phyloP scores from a whole-genome alignment of 2,113 vertebrate species.

The Zingel zingel region DNA sequence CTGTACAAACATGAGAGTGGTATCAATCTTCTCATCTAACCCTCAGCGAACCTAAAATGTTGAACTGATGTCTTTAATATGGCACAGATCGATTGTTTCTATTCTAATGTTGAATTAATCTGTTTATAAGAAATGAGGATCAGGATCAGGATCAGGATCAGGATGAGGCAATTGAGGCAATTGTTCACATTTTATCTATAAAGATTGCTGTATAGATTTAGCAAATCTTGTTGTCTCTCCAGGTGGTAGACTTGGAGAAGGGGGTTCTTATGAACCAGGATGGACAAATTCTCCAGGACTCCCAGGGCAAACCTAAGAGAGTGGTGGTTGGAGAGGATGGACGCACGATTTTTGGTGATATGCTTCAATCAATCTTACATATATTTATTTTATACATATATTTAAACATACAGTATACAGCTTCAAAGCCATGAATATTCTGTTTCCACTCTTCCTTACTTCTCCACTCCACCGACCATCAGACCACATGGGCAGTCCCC shows the following conservation, averaged over 20 bases:
- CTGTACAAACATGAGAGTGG: too few relatives aligned
- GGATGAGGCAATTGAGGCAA: too few relatives aligned
- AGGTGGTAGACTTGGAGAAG: conserved; percentile 94
- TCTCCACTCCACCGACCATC: conserved; percentile 9
- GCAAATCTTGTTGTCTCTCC: neutral
- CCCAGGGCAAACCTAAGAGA: conserved; percentile 91
- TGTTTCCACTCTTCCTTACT: conserved; percentile 28
- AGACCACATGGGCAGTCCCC: conserved; percentile 93
- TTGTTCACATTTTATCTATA: neutral
- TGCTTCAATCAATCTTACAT: conserved; percentile 14
- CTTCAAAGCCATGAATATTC: conserved; percentile 4
- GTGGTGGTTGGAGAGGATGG: conserved; percentile 96
- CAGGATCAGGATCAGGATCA: too few relatives aligned
- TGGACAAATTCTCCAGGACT: conserved; percentile 94
- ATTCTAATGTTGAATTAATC: neutral
- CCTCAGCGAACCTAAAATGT: too few relatives aligned
- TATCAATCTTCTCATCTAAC: neutral
- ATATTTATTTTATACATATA: too few relatives aligned
- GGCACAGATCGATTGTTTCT: neutral
- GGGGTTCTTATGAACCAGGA: conserved; percentile 94
- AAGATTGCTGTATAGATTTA: neutral
- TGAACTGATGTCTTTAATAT: neutral
- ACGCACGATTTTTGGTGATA: conserved; percentile 94
- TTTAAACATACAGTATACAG: conserved; percentile 7
- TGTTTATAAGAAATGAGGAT: neutral